Conservation (phyloP, 2,797 vertebrate genomes). For the Coregonus suidteri region DNA sequence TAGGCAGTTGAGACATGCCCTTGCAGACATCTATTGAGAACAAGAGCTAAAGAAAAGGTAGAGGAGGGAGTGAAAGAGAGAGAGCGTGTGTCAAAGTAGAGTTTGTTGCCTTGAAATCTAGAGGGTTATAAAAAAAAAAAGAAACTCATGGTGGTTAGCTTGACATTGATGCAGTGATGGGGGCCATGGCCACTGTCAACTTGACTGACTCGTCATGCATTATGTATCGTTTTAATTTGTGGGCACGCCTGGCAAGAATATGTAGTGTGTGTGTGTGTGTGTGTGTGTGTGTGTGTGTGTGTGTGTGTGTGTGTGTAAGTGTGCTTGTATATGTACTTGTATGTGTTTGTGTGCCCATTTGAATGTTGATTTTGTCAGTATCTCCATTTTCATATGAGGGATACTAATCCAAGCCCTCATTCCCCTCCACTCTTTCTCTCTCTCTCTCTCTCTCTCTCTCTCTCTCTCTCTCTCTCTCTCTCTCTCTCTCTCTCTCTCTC, state of each 20-base stretch:
- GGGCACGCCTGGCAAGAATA: no score
- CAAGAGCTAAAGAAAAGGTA: slow-evolving; percentile 4
- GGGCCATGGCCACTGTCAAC: no score
- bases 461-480: background rate
- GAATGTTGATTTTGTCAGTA: background rate
- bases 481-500: slow-evolving; percentile 44
- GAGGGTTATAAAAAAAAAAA: background rate
- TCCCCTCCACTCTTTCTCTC: slow-evolving; percentile 59
- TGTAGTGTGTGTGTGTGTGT: no score
- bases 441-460: slow-evolving; percentile 48
- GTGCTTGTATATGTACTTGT: no score
- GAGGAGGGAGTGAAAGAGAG: no score
- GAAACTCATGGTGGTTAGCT: no score
- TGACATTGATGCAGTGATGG: no score
- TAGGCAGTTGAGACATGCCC: slow-evolving; percentile 8
- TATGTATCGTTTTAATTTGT: no score
- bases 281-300: no score
- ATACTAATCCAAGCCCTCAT: slow-evolving; percentile 22
- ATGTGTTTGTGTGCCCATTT: background rate
- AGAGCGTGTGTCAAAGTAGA: background rate
- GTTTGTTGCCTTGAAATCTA: background rate
- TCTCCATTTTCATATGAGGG: background rate
- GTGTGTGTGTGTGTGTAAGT: no score
- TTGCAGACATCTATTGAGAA: slow-evolving; percentile 9
- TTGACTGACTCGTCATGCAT: no score